Evolutionary conservation across 1,140 invertebrate genomes (phyloP).

Genomic region (Steinernema feltiae): DNA sequence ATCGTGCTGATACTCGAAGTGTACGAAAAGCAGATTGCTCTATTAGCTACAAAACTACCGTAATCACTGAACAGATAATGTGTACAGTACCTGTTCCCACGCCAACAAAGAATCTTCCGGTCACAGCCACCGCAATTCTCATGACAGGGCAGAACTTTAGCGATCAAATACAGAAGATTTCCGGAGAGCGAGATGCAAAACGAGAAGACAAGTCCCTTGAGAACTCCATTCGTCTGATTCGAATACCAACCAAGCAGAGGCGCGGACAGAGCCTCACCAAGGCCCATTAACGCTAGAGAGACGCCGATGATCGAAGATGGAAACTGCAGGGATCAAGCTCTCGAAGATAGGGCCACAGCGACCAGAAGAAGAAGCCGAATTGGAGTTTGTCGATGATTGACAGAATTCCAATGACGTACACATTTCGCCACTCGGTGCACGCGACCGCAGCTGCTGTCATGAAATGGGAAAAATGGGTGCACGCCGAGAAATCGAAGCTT

Average conservation of each 20-base stretch:
- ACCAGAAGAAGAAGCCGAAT: neutral
- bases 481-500: too few relatives aligned
- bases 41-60: neutral
- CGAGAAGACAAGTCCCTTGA: neutral
- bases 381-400: conserved; percentile 1
- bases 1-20: neutral
- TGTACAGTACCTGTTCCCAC: neutral
- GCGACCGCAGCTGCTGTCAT: neutral
- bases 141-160: neutral
- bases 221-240: neutral
- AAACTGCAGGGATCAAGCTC: neutral
- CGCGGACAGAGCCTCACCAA: neutral
- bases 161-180: neutral
- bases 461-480: too few relatives aligned
- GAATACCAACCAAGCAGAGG: neutral
- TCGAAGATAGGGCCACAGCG: neutral
- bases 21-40: conserved; percentile 4
- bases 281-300: neutral
- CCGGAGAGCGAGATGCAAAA: neutral
- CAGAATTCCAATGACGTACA: neutral
- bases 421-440: conserved; percentile 1
- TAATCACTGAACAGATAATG: neutral
- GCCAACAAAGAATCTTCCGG: neutral
- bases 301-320: neutral
- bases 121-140: neutral